Percentiles rank a stretch among this genome's conserved stretches.
phyloP scores from a whole-genome alignment of 2,113 vertebrate genomes.

The Mungos mungo region DNA sequence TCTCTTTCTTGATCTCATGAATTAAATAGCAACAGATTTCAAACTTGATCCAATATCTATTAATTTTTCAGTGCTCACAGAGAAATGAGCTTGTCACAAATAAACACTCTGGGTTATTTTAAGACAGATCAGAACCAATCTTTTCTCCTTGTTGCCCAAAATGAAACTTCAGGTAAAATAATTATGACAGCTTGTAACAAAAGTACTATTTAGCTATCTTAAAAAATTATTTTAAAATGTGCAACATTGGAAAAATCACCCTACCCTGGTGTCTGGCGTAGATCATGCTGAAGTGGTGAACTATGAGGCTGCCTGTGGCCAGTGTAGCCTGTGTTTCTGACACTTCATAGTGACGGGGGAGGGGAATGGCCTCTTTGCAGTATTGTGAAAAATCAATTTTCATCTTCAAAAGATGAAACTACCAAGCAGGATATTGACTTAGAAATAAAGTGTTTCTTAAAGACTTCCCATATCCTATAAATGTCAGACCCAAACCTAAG shows the following conservation, averaged over 20 bases:
- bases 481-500: constrained; percentile 67
- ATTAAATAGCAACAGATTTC: background rate
- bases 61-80: background rate
- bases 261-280: background rate
- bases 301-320: rapidly evolving
- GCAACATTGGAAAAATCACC: background rate
- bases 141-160: background rate
- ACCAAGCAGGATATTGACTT: constrained; percentile 78
- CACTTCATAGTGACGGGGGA: background rate
- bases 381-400: constrained; percentile 79
- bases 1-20: background rate
- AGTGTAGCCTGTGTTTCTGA: background rate
- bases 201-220: background rate
- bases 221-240: background rate
- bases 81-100: background rate
- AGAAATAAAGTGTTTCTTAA: constrained; percentile 80
- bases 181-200: background rate
- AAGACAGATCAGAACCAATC: background rate
- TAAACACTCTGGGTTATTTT: background rate
- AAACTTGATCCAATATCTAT: background rate
- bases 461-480: constrained; percentile 78
- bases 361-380: constrained; percentile 49
- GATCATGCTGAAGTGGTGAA: background rate
- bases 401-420: constrained; percentile 79
- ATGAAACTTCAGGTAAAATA: constrained; percentile 40